Evolutionary conservation across 2,888 invertebrate species (phyloP).

Genomic region (Dryocosmus kuriphilus): DNA sequence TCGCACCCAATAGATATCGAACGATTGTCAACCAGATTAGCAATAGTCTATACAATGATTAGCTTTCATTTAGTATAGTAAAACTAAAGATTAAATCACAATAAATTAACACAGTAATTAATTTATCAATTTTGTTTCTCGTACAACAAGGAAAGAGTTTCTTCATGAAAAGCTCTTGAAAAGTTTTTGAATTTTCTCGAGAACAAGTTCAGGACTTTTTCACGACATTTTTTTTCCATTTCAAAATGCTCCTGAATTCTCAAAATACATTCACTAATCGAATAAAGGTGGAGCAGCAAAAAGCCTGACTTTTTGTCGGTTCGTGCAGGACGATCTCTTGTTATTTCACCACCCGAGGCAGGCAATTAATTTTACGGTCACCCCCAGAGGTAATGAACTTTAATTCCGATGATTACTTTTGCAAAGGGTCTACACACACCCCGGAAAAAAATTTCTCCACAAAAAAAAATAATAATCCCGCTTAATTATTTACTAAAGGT

Average conservation of each 20-base stretch:
- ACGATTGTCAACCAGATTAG: slow-evolving; percentile 25
- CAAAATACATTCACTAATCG: background rate
- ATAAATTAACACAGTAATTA: no score
- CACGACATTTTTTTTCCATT: no score
- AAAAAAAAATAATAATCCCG: slow-evolving; percentile 19
- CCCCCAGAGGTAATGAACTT: slow-evolving; percentile 34
- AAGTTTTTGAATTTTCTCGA: no score
- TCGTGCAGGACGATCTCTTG: slow-evolving; percentile 22
- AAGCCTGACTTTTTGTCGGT: slow-evolving; percentile 9
- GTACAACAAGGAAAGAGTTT: no score
- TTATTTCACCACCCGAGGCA: slow-evolving; percentile 25
- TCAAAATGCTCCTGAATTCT: no score
- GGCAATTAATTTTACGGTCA: slow-evolving; percentile 30
- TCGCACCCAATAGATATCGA: slow-evolving; percentile 8
- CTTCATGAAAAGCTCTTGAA: no score
- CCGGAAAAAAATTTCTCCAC: slow-evolving; percentile 3
- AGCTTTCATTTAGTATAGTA: background rate
- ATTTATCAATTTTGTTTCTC: no score
- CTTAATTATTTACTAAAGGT: slow-evolving; percentile 8
- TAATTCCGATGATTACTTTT: slow-evolving; percentile 16
- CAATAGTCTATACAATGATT: no score
- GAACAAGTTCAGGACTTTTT: no score
- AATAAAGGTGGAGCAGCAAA: slow-evolving; percentile 19
- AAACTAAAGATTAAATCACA: no score
- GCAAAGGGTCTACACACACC: slow-evolving; percentile 3